Conservation (phyloP, 1,140 invertebrate species). For the Apolygus lucorum region DNA sequence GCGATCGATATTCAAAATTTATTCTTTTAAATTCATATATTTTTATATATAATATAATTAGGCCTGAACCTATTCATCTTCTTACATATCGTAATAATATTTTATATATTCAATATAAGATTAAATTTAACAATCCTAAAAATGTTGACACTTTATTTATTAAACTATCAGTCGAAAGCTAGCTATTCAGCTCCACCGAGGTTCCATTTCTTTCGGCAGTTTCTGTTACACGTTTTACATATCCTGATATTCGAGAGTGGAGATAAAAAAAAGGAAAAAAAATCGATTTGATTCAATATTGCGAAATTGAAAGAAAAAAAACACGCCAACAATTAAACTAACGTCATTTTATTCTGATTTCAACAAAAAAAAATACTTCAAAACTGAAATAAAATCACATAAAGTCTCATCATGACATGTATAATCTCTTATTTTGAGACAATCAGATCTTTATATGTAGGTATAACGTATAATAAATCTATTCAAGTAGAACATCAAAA, state of each 20-base stretch:
- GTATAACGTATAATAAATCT: conserved; percentile 9
- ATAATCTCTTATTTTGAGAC: conserved; percentile 4
- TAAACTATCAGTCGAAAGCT: conserved; percentile 35
- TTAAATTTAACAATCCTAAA: conserved; percentile 35
- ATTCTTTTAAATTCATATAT: conserved; percentile 12
- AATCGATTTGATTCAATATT: background rate
- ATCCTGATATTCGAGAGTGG: background rate
- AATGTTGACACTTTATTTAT: conserved; percentile 33
- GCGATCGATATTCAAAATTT: conserved; percentile 18
- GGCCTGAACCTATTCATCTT: conserved; percentile 33
- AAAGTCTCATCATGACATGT: background rate
- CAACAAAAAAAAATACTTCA: background rate
- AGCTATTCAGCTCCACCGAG: conserved; percentile 29
- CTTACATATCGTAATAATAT: conserved; percentile 18
- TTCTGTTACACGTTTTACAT: conserved; percentile 22
- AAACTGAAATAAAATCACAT: conserved; percentile 13
- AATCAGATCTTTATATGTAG: conserved; percentile 3
- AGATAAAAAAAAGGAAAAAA: background rate
- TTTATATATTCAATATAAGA: conserved; percentile 27
- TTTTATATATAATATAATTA: conserved; percentile 32
- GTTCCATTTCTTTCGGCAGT: conserved; percentile 26
- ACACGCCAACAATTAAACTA: conserved; percentile 28
- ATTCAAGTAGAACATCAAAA: conserved; percentile 13
- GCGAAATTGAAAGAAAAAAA: conserved; percentile 17
- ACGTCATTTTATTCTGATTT: conserved; percentile 3